Evolutionary conservation across 2,113 vertebrate genomes (phyloP).

Genomic region (Indicator maculatus): DNA sequence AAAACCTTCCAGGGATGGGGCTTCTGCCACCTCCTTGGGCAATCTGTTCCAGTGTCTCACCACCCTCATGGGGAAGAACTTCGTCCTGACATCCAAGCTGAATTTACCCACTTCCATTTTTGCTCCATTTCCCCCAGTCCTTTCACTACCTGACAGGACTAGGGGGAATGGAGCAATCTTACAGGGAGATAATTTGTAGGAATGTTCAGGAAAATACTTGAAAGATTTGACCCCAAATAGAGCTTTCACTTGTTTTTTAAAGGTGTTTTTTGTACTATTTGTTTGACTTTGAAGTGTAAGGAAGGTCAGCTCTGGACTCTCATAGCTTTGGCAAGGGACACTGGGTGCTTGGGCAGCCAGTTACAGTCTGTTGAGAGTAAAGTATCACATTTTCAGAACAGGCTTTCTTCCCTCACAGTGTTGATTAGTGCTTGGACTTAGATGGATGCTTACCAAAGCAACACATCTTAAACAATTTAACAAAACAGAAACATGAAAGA

Average conservation of each 20-base stretch:
- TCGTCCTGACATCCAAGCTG: too few relatives aligned
- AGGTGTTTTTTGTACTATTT: neutral
- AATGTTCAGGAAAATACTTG: neutral
- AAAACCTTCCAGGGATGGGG: too few relatives aligned
- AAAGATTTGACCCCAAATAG: neutral
- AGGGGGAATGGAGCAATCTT: neutral
- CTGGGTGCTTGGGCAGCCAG: neutral
- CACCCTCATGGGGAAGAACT: too few relatives aligned
- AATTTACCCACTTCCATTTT: too few relatives aligned
- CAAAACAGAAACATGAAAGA: neutral
- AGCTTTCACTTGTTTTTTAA: neutral
- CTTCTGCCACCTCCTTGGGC: too few relatives aligned
- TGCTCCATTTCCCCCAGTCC: too few relatives aligned
- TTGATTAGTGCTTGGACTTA: neutral
- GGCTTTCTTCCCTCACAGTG: neutral
- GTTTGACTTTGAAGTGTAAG: neutral
- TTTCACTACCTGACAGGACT: too few relatives aligned
- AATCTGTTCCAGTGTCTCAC: too few relatives aligned
- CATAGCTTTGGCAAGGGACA: neutral
- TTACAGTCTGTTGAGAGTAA: neutral
- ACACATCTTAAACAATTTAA: neutral
- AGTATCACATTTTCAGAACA: neutral
- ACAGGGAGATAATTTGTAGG: neutral
- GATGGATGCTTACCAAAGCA: conserved; percentile 15
- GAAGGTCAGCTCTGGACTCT: neutral